These are phyloP conservation scores for Xyrauchen texanus DNA, from an alignment of 2,113 vertebrate genomes.

Conservation along the genomic window DNA sequence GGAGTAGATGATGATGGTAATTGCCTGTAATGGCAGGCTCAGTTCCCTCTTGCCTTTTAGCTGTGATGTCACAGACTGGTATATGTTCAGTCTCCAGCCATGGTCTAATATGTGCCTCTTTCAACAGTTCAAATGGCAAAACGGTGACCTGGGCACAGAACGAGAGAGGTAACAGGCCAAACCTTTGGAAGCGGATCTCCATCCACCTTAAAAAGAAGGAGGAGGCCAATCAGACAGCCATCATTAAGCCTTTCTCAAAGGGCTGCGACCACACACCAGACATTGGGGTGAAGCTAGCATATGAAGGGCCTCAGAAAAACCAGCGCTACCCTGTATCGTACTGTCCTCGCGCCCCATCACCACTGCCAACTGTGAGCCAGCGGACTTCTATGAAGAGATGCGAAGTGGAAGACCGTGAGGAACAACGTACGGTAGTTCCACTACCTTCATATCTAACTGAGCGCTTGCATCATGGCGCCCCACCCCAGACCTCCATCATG, in stretches of 20 bases:
- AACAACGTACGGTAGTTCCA: constrained; percentile 49
- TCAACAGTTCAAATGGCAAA: constrained; percentile 90
- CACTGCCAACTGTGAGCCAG: constrained; percentile 82
- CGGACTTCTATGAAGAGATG: constrained; percentile 65
- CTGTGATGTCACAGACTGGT: neutral
- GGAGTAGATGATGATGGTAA: constrained; percentile 42
- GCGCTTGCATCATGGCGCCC: constrained; percentile 74
- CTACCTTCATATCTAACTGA: constrained; percentile 78
- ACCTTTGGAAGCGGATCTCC: constrained; percentile 94
- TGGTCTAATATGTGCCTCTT: neutral
- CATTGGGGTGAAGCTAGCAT: constrained; percentile 73
- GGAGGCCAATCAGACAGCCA: constrained; percentile 89
- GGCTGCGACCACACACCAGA: constrained; percentile 73
- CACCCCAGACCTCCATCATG: constrained; percentile 89
- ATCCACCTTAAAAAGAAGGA: constrained; percentile 95
- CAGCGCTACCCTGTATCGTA: constrained; percentile 77
- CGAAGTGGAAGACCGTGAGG: constrained; percentile 74
- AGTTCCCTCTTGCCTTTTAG: too few species aligned
- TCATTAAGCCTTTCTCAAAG: constrained; percentile 97
- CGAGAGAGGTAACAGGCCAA: constrained; percentile 85
- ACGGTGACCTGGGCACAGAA: constrained; percentile 91
- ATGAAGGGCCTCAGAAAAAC: constrained; percentile 75
- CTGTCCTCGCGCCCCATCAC: constrained; percentile 78
- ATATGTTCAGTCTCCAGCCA: neutral
- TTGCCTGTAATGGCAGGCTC: neutral